These are phyloP conservation scores for Belgica antarctica DNA, from an alignment of 2,888 invertebrate species.

Conservation along the genomic window DNA sequence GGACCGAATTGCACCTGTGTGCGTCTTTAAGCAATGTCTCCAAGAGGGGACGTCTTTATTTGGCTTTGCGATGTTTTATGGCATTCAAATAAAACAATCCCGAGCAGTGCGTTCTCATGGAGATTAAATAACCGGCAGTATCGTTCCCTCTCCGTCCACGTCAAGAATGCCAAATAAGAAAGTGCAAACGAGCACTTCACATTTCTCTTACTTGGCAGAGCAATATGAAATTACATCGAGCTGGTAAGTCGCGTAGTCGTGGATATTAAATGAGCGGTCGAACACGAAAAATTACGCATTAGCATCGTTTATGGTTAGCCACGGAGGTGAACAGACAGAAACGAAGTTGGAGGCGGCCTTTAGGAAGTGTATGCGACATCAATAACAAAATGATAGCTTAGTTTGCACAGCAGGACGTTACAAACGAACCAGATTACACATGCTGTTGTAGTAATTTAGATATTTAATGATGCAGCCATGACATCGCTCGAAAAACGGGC, in stretches of 20 bases:
- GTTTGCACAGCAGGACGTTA: neutral
- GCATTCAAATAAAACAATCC: neutral
- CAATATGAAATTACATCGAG: slow-evolving; percentile 4
- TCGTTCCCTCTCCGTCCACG: neutral
- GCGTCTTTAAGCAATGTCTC: neutral
- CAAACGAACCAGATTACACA: slow-evolving; percentile 7
- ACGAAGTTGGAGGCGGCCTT: neutral
- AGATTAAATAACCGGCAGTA: neutral
- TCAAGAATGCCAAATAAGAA: too few species aligned
- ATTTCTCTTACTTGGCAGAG: too few species aligned
- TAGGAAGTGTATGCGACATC: too few species aligned
- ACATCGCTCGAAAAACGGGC: neutral
- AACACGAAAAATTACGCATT: neutral
- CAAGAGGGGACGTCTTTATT: neutral
- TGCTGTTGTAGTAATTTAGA: neutral
- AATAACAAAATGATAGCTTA: neutral
- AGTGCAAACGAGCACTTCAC: slow-evolving; percentile 3
- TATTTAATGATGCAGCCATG: slow-evolving; percentile 5
- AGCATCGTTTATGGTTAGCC: neutral
- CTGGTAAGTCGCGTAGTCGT: too few species aligned
- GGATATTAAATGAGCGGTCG: slow-evolving; percentile 1
- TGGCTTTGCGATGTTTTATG: slow-evolving; percentile 15
- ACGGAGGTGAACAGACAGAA: neutral
- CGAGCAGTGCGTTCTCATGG: slow-evolving; percentile 11
- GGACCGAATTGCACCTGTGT: neutral